Percentiles rank a stretch among this genome's conserved stretches.
Evolutionary conservation across 2,888 invertebrate genomes (phyloP).

Genomic region (Linhomoeus sp.): DNA sequence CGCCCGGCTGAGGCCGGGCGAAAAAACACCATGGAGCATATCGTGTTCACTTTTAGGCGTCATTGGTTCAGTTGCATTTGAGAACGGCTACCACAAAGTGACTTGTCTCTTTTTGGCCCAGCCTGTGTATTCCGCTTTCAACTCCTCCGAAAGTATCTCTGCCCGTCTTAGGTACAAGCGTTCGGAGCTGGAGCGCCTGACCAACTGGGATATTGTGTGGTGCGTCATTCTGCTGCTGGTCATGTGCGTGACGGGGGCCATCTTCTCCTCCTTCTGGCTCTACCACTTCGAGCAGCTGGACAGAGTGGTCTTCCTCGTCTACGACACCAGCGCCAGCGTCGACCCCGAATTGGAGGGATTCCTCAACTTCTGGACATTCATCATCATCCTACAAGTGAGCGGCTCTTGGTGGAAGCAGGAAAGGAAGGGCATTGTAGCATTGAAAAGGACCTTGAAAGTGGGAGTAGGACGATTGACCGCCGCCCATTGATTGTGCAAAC

Average conservation of each 20-base stretch:
- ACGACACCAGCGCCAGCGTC: background rate
- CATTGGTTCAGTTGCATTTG: no score
- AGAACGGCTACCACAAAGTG: no score
- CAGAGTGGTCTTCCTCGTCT: slow-evolving; percentile 8
- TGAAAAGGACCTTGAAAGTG: background rate
- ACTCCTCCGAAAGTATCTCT: no score
- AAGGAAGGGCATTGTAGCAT: no score
- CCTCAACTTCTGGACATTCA: slow-evolving; percentile 78
- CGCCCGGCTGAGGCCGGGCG: no score
- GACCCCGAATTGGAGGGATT: slow-evolving; percentile 44
- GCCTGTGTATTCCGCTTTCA: no score
- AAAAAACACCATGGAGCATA: no score
- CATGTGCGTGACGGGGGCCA: slow-evolving; percentile 69
- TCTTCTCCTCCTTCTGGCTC: slow-evolving; percentile 34
- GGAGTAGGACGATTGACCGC: no score
- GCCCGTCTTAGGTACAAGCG: slow-evolving; percentile 22
- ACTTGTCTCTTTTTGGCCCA: no score
- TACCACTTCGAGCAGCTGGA: background rate
- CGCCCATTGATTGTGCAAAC: no score
- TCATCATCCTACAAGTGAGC: slow-evolving; percentile 69
- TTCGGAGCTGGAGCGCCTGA: slow-evolving; percentile 68
- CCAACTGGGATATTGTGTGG: slow-evolving; percentile 43
- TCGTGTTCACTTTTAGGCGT: no score
- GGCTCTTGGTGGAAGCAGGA: no score
- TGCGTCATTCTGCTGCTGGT: slow-evolving; percentile 74